Conservation (phyloP, 2,113 vertebrate species). For the Trematomus loennbergii region DNA sequence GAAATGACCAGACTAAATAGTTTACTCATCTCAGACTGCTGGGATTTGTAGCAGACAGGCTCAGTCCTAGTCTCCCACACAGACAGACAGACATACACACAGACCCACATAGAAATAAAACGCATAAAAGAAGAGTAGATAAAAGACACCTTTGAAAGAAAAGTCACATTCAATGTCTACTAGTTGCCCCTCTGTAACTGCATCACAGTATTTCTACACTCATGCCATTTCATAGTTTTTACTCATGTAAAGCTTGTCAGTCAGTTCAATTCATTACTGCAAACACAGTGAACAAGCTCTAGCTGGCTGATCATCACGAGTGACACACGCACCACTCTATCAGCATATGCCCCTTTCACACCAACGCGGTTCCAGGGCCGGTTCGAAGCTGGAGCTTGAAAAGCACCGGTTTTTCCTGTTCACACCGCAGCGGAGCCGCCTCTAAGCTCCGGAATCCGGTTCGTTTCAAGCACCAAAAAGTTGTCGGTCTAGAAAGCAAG, state of each 20-base stretch:
- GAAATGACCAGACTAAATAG: constrained; percentile 76
- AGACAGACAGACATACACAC: neutral
- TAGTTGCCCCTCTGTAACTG: neutral
- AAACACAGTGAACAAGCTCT: constrained; percentile 44
- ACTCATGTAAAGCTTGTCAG: constrained; percentile 28
- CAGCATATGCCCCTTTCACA: neutral
- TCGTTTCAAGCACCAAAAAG: too few species aligned
- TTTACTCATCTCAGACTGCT: constrained; percentile 67
- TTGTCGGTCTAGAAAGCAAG: too few species aligned
- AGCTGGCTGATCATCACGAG: constrained; percentile 34
- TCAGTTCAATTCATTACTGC: constrained; percentile 31
- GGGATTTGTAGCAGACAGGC: constrained; percentile 53
- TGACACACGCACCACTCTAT: constrained; percentile 20
- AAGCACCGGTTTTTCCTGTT: too few species aligned
- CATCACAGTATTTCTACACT: neutral
- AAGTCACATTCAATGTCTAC: neutral
- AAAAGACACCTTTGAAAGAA: neutral
- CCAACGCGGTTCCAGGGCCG: too few species aligned
- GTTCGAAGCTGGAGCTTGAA: too few species aligned
- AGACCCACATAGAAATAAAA: neutral
- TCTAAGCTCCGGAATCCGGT: too few species aligned
- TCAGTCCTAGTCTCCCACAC: constrained; percentile 17
- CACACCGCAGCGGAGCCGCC: too few species aligned
- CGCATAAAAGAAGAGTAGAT: neutral
- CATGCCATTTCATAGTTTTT: neutral